Evolutionary conservation across 2,888 invertebrate genomes (phyloP), one percentile per base, ranked within the genome.

Genomic region (Aspidapion aeneum): DNA sequence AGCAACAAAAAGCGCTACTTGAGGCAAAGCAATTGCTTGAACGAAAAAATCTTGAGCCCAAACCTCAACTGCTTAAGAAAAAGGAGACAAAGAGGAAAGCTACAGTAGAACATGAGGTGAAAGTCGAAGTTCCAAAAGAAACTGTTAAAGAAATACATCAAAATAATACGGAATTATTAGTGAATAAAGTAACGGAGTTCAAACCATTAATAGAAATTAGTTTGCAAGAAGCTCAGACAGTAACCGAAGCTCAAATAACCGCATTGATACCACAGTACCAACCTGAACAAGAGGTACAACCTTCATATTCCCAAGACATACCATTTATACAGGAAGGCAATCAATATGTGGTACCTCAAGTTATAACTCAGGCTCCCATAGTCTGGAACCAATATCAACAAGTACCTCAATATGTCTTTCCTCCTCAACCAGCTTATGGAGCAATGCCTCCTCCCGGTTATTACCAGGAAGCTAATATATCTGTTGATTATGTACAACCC

Each of bases 1-100:
- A 87, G 70, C 91, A 92, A 7, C 77, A 82, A 73, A 79, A 62
- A 18, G 79, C 52, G 55, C 91, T 91, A 7, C 77, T 81, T 73
- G 79, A 62, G 18, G 79, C 55, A 55, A 5, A 20, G 55, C 57
- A 65, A 22, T 18, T 62, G 2, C 19, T 21, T 55, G 55, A 59
- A 50, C 35, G 12, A 35, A 35, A 35, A 35, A n/a, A n/a, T n/a
- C n/a, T 49, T n/a, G 60, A 58, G 48, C 2, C 61, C 20, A 21
- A 17, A 52, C 7, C 52, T 18, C 48, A 52, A 52, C 63, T 48
- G 19, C 54, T 35, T 20, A 21, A 21, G 63, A 60, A 56, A 58
- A 35, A 5, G 55, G 61, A 57, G 12, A 49, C 60, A 55, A 55
- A 61, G 52, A 3, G 7, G 3, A n/a, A 17, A 18, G 19, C n/a